Evolutionary conservation across 2,888 invertebrate genomes (phyloP).

Genomic region (Leucophenga maculata): DNA sequence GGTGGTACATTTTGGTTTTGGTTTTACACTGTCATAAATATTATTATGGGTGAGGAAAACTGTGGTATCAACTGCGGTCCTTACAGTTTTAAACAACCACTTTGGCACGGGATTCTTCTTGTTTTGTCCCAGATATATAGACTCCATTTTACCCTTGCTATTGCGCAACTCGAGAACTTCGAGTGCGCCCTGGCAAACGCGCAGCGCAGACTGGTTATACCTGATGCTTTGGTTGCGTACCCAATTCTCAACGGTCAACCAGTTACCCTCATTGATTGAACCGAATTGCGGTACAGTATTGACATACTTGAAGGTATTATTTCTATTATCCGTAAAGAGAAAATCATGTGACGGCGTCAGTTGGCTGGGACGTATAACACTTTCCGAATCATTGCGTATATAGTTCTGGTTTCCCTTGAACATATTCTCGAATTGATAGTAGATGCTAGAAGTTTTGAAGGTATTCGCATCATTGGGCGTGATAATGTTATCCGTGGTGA

Average conservation of each 20-base stretch:
- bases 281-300: slow-evolving; percentile 74
- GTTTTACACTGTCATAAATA: not conserved
- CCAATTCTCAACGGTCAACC: slow-evolving; percentile 73
- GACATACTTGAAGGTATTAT: slow-evolving; percentile 72
- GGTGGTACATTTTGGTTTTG: not conserved
- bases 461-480: slow-evolving; percentile 25
- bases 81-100: slow-evolving; percentile 46
- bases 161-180: slow-evolving; percentile 34
- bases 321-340: slow-evolving; percentile 71
- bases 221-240: slow-evolving; percentile 43
- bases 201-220: slow-evolving; percentile 17
- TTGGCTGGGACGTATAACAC: slow-evolving; percentile 72
- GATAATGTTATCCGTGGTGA: slow-evolving; percentile 40
- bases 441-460: slow-evolving; percentile 40
- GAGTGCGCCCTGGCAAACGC: slow-evolving; percentile 44
- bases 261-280: slow-evolving; percentile 75
- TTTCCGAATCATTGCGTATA: not conserved
- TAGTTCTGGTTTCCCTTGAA: slow-evolving; percentile 36
- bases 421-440: slow-evolving; percentile 34
- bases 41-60: slow-evolving; percentile 48
- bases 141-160: not conserved
- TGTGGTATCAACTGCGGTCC: slow-evolving; percentile 15
- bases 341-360: slow-evolving; percentile 73
- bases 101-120: slow-evolving; percentile 40
- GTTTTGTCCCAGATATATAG: slow-evolving; percentile 32